These are phyloP conservation scores for Nematolebias whitei DNA, from an alignment of 2,113 vertebrate genomes.

Conservation along the genomic window DNA sequence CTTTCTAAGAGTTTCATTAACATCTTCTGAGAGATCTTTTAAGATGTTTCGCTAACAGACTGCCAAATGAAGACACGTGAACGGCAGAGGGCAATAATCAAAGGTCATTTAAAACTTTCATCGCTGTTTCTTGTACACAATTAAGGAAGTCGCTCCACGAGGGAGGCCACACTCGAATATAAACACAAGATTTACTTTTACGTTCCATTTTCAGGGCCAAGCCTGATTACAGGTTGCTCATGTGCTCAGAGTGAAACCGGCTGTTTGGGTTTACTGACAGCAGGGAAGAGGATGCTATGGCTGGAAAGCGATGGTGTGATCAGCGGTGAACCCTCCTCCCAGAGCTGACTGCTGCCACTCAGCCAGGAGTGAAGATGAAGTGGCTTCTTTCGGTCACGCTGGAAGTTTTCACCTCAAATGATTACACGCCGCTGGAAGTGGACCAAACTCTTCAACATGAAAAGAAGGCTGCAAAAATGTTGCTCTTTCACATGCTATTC, in stretches of 20 bases:
- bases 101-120: too few relatives aligned
- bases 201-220: slow-evolving; percentile 46
- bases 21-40: too few relatives aligned
- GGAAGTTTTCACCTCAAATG: slow-evolving; percentile 46
- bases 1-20: too few relatives aligned
- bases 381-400: slow-evolving; percentile 62
- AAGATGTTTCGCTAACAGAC: too few relatives aligned
- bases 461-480: slow-evolving; percentile 38
- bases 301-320: slow-evolving; percentile 76
- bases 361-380: slow-evolving; percentile 50
- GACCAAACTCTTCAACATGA: slow-evolving; percentile 43
- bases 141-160: slow-evolving; percentile 51
- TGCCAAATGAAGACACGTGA: too few relatives aligned
- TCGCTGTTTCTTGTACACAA: slow-evolving; percentile 53
- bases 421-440: slow-evolving; percentile 43
- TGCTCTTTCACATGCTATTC: slow-evolving; percentile 55
- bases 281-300: slow-evolving; percentile 72
- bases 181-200: slow-evolving; percentile 67
- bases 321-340: slow-evolving; percentile 66
- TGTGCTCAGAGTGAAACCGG: slow-evolving; percentile 58
- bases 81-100: too few relatives aligned
- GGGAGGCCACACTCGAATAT: slow-evolving; percentile 57
- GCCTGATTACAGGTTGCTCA: slow-evolving; percentile 73
- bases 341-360: slow-evolving; percentile 57
- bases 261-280: slow-evolving; percentile 74